Evolutionary conservation across 1,140 invertebrate species (phyloP), one percentile per base, ranked within the genome.

Genomic region (Cydia splendana): DNA sequence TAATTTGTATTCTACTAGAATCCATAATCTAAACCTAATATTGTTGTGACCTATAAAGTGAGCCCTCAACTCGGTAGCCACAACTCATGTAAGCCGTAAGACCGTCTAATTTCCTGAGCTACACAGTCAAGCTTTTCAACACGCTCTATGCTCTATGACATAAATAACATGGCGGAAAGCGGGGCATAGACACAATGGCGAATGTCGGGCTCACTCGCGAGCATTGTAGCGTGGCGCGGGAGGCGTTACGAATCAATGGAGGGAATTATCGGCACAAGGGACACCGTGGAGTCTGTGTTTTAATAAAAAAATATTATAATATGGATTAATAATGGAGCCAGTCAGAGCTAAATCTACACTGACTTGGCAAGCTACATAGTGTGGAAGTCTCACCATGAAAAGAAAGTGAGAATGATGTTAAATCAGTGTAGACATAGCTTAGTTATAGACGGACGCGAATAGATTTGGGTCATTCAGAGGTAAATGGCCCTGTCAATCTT

Each of bases 221-320:
- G 82, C 88, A 91, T 91, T 92, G 91, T 93, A 93, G 85, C 91
- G 89, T 92, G 87, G 87, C 89, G 84, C 88, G 91, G 89, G 88
- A 93, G 91, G 90, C 91, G 91, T 93, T 91, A 93, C 91, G 91
- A 93, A 93, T 93, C 91, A 93, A 93, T 93, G 91, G 90, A 93
- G 90, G 90, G 90, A 91, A 93, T 91, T 91, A 91, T 93, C 89
- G 89, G 89, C 80, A 84, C 85, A 83, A 18, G 34, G 80, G 42
- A 51, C 69, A 53, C 74, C 38, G 65, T 88, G 67, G 87, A 91
- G 85, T 78, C 45, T 34, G 7, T 45, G 34, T 69, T 62, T 3
- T 62, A 62, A 62, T 48, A 48, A 48, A 45, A 45, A 12, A 45
- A 12, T 12, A 48, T 42, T 10, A 10, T 10, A 48, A 15, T 15